Evolutionary conservation across 2,797 vertebrate species (phyloP).

Genomic region (Cossypha caffra): DNA sequence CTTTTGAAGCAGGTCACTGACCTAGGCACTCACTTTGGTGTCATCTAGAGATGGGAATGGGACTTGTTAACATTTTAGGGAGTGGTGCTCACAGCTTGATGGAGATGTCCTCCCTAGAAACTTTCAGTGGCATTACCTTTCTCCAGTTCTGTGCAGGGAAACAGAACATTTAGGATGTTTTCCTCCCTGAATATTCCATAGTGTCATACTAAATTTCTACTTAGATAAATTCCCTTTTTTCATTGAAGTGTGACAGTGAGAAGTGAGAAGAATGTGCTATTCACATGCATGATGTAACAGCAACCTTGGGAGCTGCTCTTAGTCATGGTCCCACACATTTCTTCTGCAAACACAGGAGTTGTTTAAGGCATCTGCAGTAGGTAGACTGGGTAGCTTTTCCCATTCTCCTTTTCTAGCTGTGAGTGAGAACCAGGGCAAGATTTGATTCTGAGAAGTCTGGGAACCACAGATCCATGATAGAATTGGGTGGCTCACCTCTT

Average conservation of each 20-base stretch:
- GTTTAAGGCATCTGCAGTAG: neutral
- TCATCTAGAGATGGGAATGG: neutral
- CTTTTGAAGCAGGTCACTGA: neutral
- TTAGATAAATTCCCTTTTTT: neutral
- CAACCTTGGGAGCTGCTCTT: neutral
- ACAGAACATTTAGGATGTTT: neutral
- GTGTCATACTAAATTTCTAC: neutral
- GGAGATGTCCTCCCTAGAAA: neutral
- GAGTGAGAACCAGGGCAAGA: neutral
- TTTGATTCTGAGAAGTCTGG: neutral
- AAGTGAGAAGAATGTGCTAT: neutral
- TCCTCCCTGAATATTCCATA: neutral
- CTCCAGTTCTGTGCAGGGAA: neutral
- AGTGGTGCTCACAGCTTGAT: neutral
- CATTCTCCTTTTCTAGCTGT: neutral
- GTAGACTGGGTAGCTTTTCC: rapidly evolving
- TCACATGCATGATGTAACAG: neutral
- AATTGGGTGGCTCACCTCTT: neutral
- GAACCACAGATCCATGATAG: neutral
- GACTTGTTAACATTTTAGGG: neutral
- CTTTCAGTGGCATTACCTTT: neutral
- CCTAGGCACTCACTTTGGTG: neutral
- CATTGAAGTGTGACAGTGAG: neutral
- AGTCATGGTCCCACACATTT: neutral
- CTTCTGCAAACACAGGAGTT: neutral